These are phyloP conservation scores for Eonycteris spelaea DNA, from an alignment of 2,113 vertebrate species.

Conservation along the genomic window DNA sequence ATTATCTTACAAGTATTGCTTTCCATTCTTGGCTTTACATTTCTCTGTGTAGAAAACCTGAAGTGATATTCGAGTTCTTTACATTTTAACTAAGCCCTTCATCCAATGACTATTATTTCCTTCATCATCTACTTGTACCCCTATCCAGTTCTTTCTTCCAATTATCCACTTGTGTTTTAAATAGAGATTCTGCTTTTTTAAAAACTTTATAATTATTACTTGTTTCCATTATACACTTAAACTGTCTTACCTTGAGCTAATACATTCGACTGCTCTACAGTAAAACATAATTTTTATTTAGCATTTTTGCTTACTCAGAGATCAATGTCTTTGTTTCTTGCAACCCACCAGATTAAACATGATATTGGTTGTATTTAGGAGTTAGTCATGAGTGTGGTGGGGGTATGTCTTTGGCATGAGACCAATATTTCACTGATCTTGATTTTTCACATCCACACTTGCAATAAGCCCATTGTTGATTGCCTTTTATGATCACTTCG, in stretches of 20 bases:
- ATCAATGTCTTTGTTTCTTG: background rate
- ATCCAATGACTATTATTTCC: background rate
- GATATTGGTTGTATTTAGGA: background rate
- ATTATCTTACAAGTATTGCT: background rate
- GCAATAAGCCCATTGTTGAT: background rate
- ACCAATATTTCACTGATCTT: background rate
- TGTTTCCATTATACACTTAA: background rate
- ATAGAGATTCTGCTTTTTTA: background rate
- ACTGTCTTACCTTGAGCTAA: background rate
- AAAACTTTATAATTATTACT: background rate
- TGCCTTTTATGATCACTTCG: background rate
- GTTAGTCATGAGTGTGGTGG: background rate
- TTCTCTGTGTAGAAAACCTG: background rate
- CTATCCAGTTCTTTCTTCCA: background rate
- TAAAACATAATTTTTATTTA: background rate
- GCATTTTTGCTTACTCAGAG: background rate
- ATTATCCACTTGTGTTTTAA: background rate
- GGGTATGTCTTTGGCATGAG: background rate
- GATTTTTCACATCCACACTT: background rate
- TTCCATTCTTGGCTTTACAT: background rate
- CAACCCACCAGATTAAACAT: background rate
- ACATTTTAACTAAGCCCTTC: background rate
- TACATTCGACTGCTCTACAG: background rate
- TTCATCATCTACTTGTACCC: background rate
- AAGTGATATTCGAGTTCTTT: background rate